Conservation (phyloP, 2,797 vertebrate genomes). For the Cirrhinus molitorella region DNA sequence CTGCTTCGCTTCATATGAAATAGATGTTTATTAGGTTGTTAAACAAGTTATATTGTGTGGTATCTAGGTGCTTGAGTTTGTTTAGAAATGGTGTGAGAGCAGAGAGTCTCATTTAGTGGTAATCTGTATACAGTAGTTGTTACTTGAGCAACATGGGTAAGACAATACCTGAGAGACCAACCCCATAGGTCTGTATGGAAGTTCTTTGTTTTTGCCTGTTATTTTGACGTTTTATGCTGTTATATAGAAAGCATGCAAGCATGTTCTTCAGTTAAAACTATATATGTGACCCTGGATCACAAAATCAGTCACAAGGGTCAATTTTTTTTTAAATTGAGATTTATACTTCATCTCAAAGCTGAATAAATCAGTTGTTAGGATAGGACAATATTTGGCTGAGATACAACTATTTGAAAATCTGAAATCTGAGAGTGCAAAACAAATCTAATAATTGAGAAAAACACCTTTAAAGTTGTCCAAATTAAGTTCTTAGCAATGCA, state of each 20-base stretch:
- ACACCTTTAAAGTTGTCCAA: no score
- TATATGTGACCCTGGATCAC: no score
- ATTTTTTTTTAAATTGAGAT: no score
- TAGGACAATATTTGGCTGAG: no score
- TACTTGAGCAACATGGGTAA: constrained; percentile 9
- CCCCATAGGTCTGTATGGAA: background rate
- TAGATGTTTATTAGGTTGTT: background rate
- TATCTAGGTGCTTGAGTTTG: constrained; percentile 47
- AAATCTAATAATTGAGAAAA: no score
- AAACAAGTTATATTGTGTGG: constrained; percentile 55
- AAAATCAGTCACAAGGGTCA: no score
- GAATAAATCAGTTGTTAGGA: no score
- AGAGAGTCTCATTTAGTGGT: constrained; percentile 4
- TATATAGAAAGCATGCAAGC: background rate
- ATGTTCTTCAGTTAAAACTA: background rate
- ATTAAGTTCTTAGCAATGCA: no score
- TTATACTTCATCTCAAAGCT: no score
- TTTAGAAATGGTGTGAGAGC: constrained; percentile 26
- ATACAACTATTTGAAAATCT: no score
- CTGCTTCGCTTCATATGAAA: background rate
- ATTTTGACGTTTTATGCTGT: background rate
- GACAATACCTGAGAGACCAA: background rate
- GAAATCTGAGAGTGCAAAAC: no score
- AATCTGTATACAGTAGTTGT: constrained; percentile 16
- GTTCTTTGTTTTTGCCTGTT: background rate